Conservation (phyloP, 1,140 invertebrate genomes). For the Drosophila punjabiensis region DNA sequence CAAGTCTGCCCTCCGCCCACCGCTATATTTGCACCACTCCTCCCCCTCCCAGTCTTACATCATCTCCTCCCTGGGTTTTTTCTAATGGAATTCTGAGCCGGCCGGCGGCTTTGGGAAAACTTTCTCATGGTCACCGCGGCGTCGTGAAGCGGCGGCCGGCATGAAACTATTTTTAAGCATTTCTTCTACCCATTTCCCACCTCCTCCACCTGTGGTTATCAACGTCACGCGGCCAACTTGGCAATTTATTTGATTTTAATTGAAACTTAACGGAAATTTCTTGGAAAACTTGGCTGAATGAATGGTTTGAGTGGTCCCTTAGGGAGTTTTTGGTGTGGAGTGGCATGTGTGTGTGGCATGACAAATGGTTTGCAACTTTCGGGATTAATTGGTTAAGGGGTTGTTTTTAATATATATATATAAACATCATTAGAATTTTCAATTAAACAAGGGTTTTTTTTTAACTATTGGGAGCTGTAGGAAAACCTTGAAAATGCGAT, state of each 20-base stretch:
- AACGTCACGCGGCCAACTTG: conserved; percentile 42
- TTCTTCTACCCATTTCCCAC: neutral
- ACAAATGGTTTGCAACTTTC: conserved; percentile 19
- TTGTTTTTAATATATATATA: neutral
- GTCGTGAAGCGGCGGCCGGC: neutral
- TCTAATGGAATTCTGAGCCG: conserved; percentile 43
- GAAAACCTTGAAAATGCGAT: neutral
- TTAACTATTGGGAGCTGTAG: neutral
- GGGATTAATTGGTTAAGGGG: conserved; percentile 6
- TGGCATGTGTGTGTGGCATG: conserved; percentile 18
- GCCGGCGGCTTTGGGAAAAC: conserved; percentile 41
- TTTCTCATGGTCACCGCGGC: conserved; percentile 46
- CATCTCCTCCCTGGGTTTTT: conserved; percentile 2
- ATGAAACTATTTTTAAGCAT: conserved; percentile 46
- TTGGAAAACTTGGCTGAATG: conserved; percentile 6
- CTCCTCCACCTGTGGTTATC: conserved; percentile 13
- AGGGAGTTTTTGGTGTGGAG: neutral
- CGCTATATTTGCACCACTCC: neutral
- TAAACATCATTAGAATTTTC: neutral
- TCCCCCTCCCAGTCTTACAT: conserved; percentile 1
- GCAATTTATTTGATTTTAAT: conserved; percentile 50
- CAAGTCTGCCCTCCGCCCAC: neutral
- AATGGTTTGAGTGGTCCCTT: neutral
- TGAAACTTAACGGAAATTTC: conserved; percentile 27
- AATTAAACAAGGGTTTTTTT: neutral